Evolutionary conservation across 2,113 vertebrate genomes (phyloP).

Genomic region (Tringa solitaria): DNA sequence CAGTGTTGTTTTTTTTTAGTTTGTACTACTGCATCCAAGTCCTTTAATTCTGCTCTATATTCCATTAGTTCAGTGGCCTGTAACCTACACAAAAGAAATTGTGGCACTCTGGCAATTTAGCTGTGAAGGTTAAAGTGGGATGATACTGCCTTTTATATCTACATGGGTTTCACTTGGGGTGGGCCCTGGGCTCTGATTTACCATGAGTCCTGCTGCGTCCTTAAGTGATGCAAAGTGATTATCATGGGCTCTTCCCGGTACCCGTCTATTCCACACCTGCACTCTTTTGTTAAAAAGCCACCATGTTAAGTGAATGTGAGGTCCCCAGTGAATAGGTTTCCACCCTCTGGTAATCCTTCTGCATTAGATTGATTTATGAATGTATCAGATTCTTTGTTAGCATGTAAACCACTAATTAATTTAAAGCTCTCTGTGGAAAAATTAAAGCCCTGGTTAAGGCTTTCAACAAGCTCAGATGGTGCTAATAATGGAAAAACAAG

Average conservation of each 20-base stretch:
- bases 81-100: slow-evolving; percentile 65
- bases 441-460: slow-evolving; percentile 78
- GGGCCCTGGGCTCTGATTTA: slow-evolving; percentile 81
- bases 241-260: slow-evolving; percentile 73
- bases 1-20: background rate
- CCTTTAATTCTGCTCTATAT: slow-evolving; percentile 44
- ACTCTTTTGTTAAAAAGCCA: slow-evolving; percentile 76
- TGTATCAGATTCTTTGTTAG: slow-evolving; percentile 80
- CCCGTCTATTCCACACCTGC: slow-evolving; percentile 77
- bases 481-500: slow-evolving; percentile 74
- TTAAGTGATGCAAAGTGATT: slow-evolving; percentile 85
- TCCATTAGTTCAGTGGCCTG: slow-evolving; percentile 67
- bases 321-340: slow-evolving; percentile 74
- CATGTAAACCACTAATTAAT: slow-evolving; percentile 87
- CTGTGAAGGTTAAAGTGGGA: slow-evolving; percentile 76
- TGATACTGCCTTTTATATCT: slow-evolving; percentile 73
- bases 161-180: slow-evolving; percentile 71
- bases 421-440: slow-evolving; percentile 85
- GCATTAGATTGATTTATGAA: slow-evolving; percentile 80
- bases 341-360: slow-evolving; percentile 68
- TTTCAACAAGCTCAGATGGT: slow-evolving; percentile 81
- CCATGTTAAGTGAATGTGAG: slow-evolving; percentile 75
- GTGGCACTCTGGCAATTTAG: slow-evolving; percentile 72
- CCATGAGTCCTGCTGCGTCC: slow-evolving; percentile 74
- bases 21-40: background rate